A percentile compares a stretch with the other conserved stretches of the same genome.
These are phyloP conservation scores for Danio kyathit DNA, from an alignment of 2,797 vertebrate genomes.

Conservation along the genomic window DNA sequence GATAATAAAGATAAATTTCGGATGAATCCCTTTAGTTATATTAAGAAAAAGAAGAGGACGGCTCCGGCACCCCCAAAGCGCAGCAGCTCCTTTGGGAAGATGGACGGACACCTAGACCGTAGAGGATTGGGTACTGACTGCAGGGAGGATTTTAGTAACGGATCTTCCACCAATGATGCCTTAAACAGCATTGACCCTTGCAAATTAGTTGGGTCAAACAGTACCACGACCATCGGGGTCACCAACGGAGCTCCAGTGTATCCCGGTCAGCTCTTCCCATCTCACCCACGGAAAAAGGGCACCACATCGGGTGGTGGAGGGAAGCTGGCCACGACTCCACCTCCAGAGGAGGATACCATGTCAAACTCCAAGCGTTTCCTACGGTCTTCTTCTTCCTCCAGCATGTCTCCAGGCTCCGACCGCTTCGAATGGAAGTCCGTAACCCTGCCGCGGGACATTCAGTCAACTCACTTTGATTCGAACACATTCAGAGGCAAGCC, in stretches of 20 bases:
- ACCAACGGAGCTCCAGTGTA: constrained; percentile 85
- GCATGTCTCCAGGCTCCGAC: constrained; percentile 81
- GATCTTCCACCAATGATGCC: constrained; percentile 74
- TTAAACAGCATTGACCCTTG: constrained; percentile 73
- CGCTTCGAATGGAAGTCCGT: constrained; percentile 90
- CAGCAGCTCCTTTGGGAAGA: constrained; percentile 95
- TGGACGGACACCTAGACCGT: constrained; percentile 82
- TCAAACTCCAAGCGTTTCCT: constrained; percentile 90
- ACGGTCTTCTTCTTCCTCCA: constrained; percentile 89
- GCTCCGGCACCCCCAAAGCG: constrained; percentile 93
- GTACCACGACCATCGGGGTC: constrained; percentile 79
- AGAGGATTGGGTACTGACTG: constrained; percentile 74
- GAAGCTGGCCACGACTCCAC: constrained; percentile 74
- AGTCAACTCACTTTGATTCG: constrained; percentile 90
- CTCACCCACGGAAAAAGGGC: constrained; percentile 86
- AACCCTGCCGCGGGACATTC: constrained; percentile 91
- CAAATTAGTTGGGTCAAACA: constrained; percentile 77
- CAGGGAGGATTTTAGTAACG: constrained; percentile 88
- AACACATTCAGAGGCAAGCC: constrained; percentile 91
- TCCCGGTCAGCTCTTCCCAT: constrained; percentile 85
- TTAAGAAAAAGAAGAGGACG: constrained; percentile 97
- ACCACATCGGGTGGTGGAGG: constrained; percentile 69
- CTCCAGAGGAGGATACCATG: constrained; percentile 84
- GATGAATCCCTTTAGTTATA: constrained; percentile 84
- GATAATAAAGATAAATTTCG: constrained; percentile 90